Evolutionary conservation across 2,113 vertebrate species (phyloP).

Genomic region (Amazona vittata): DNA sequence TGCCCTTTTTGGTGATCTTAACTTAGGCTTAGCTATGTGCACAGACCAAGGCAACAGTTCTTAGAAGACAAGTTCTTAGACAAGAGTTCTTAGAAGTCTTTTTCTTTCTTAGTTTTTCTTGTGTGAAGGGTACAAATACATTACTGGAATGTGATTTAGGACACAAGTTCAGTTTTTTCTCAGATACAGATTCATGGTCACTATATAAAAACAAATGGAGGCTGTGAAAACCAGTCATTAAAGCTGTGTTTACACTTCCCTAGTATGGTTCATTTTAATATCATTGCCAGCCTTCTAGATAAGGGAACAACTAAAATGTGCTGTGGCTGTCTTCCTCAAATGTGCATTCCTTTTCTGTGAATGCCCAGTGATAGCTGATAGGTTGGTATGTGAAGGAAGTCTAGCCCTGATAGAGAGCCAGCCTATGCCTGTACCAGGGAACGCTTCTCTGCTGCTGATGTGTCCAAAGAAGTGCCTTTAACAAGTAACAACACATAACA

Average conservation of each 20-base stretch:
- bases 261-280: neutral
- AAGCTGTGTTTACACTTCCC: neutral
- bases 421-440: neutral
- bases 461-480: neutral
- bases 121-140: neutral
- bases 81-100: neutral
- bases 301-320: neutral
- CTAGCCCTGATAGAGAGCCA: neutral
- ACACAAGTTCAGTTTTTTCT: neutral
- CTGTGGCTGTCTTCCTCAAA: neutral
- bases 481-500: neutral
- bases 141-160: neutral
- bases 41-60: neutral
- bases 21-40: neutral
- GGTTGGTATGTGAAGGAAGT: neutral
- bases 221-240: neutral
- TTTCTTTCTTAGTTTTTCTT: neutral
- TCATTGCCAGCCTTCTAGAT: neutral
- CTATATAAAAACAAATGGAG: neutral
- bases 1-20: neutral
- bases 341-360: neutral
- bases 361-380: neutral
- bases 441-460: neutral
- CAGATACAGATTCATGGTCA: neutral
- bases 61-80: neutral